A percentile compares a stretch with the other conserved stretches of the same genome.
phyloP scores from a whole-genome alignment of 2,888 invertebrate species.

The Pristionchus maxplancki region DNA sequence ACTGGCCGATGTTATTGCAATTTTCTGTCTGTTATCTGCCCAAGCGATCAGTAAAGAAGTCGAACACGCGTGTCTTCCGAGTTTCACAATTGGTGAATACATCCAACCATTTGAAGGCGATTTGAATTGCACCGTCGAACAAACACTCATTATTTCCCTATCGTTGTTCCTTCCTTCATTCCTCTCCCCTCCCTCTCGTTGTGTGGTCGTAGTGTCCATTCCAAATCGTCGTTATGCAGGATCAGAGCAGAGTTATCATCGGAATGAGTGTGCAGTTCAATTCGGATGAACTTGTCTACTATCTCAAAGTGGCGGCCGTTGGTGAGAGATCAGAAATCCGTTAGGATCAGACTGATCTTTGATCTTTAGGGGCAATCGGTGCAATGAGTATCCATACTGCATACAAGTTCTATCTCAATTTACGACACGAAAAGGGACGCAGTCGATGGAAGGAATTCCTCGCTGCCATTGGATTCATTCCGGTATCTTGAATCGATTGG shows the following conservation, averaged over 20 bases:
- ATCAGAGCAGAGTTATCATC: background rate
- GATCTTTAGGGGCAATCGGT: conserved; percentile 5
- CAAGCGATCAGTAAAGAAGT: conserved; percentile 11
- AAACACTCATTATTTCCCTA: background rate
- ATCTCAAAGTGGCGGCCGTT: background rate
- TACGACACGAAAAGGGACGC: conserved; percentile 17
- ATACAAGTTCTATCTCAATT: conserved; percentile 22
- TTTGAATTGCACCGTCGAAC: background rate
- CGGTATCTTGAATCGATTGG: background rate
- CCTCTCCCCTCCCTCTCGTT: background rate
- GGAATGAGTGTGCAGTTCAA: conserved; percentile 22
- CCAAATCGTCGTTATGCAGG: conserved; percentile 16
- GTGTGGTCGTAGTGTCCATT: conserved; percentile 20
- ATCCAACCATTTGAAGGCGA: background rate
- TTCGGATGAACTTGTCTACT: conserved; percentile 19
- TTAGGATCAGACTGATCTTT: background rate
- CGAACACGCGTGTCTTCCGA: background rate
- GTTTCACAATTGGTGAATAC: background rate
- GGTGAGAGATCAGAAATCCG: conserved; percentile 20
- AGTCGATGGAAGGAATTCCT: conserved; percentile 27
- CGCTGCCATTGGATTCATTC: conserved; percentile 40
- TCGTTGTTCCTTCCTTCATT: background rate
- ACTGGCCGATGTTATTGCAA: background rate
- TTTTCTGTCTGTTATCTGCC: background rate
- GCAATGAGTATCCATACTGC: conserved; percentile 1